Percentiles rank a stretch among this genome's conserved stretches.
Evolutionary conservation across 2,888 invertebrate species (phyloP).

Genomic region (Limnephilus auricula): DNA sequence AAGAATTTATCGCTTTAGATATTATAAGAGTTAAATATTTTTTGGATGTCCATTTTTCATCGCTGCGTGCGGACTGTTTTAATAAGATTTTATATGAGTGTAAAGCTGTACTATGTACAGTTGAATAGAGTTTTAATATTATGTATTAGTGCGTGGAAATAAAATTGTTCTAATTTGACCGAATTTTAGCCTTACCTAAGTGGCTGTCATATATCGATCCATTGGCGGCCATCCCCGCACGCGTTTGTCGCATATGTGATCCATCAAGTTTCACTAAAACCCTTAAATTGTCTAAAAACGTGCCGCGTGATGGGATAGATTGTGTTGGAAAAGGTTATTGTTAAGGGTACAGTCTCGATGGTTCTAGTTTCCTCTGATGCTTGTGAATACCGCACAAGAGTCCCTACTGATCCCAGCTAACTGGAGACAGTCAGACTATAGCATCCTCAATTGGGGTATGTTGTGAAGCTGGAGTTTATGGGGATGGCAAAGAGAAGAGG

Average conservation of each 20-base stretch:
- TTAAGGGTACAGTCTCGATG: neutral
- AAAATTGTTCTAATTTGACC: neutral
- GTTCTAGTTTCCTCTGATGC: neutral
- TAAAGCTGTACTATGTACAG: conserved; percentile 41
- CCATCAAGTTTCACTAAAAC: too few species aligned
- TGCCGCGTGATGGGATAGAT: too few species aligned
- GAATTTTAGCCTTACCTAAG: neutral
- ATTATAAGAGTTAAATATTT: conserved; percentile 17
- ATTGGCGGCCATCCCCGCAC: too few species aligned
- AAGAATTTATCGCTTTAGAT: conserved; percentile 20
- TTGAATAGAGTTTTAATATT: neutral
- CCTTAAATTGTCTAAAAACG: too few species aligned
- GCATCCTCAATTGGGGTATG: too few species aligned
- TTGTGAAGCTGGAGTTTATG: too few species aligned
- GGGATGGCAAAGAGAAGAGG: too few species aligned
- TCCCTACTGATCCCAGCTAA: too few species aligned
- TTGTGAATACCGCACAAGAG: neutral
- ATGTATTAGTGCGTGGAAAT: neutral
- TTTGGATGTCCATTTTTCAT: conserved; percentile 17
- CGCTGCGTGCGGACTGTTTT: conserved; percentile 8
- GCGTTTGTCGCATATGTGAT: too few species aligned
- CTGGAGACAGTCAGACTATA: too few species aligned
- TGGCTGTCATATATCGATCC: too few species aligned
- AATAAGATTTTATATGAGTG: conserved; percentile 4
- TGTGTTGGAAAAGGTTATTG: neutral